phyloP scores from a whole-genome alignment of 53 echinoderm and acorn worm species.

The Patiria pectinifera region DNA sequence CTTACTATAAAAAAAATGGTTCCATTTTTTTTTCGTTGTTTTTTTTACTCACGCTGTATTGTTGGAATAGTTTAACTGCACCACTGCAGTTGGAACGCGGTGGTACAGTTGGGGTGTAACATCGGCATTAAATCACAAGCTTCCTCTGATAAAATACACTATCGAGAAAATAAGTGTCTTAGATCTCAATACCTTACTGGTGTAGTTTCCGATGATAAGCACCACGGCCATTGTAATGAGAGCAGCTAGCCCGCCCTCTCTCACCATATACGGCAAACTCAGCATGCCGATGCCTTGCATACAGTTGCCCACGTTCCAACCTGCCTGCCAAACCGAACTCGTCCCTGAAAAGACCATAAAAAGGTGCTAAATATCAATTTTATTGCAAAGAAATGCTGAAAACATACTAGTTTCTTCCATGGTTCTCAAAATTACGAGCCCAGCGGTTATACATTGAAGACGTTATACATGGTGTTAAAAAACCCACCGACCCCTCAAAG shows the following conservation, averaged over 20 bases:
- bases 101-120: too few species aligned
- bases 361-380: neutral
- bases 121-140: too few species aligned
- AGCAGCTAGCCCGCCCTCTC: constrained; percentile 90
- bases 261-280: constrained; percentile 96
- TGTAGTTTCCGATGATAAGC: constrained; percentile 91
- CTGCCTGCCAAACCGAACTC: constrained; percentile 88
- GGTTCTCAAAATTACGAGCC: neutral
- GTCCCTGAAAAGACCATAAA: constrained; percentile 40
- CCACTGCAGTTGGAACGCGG: too few species aligned
- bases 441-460: too few species aligned
- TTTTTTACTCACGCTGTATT: too few species aligned
- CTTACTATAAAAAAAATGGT: too few species aligned
- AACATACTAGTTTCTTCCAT: neutral
- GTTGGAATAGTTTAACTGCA: too few species aligned
- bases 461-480: too few species aligned
- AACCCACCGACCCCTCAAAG: too few species aligned
- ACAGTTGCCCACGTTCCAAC: constrained; percentile 98
- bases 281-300: constrained; percentile 99
- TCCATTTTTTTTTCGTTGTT: too few species aligned
- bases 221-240: constrained; percentile 89
- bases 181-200: constrained; percentile 81
- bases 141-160: too few species aligned
- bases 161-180: neutral
- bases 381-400: neutral